Conservation (phyloP, 2,888 invertebrate species). For the Oxystoma pomonae region DNA sequence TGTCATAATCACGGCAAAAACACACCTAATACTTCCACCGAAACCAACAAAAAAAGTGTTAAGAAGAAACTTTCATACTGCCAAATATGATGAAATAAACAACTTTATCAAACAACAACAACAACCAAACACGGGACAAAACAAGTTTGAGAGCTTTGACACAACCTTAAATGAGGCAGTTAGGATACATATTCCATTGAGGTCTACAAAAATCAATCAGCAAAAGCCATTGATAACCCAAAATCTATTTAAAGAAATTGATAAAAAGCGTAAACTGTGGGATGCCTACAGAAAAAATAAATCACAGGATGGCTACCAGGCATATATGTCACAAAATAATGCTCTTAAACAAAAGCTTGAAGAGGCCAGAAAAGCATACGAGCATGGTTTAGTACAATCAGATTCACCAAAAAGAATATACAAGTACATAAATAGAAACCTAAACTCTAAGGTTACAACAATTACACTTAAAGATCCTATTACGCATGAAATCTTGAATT, state of each 20-base stretch:
- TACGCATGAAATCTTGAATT: background rate
- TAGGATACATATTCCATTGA: background rate
- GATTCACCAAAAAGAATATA: slow-evolving; percentile 8
- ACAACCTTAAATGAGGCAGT: background rate
- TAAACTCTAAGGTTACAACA: slow-evolving; percentile 3
- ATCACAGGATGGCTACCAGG: background rate
- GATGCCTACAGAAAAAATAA: background rate
- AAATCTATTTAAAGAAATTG: slow-evolving; percentile 1
- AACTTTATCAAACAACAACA: background rate
- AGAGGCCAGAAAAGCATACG: slow-evolving; percentile 4
- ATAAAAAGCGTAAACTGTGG: background rate
- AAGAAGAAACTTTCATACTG: slow-evolving; percentile 2
- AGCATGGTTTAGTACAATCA: background rate
- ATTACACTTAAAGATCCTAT: slow-evolving; percentile 1
- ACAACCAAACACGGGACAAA: background rate
- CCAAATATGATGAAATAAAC: background rate
- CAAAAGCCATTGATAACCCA: slow-evolving; percentile 1
- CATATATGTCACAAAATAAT: slow-evolving; percentile 1
- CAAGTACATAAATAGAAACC: slow-evolving; percentile 4
- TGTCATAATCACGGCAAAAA: slow-evolving; percentile 1
- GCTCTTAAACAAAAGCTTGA: background rate
- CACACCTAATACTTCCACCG: background rate
- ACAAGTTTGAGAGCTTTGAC: background rate
- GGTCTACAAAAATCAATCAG: background rate
- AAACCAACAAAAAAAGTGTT: slow-evolving; percentile 1